phyloP scores from a whole-genome alignment of 1,140 invertebrate species.

The Caenorhabditis tropicalis region DNA sequence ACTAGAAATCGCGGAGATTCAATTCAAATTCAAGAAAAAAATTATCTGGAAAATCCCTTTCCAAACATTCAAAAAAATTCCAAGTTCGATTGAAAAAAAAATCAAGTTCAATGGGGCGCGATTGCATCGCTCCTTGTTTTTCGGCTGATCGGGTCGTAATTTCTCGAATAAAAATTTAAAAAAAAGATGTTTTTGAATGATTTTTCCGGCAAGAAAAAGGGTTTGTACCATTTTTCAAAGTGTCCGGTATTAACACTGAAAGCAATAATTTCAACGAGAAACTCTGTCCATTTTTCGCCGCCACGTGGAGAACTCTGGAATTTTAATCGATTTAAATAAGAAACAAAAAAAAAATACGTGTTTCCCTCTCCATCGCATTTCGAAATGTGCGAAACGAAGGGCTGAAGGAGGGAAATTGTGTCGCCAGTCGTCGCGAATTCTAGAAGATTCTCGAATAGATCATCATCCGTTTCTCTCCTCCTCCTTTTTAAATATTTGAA shows the following conservation, averaged over 20 bases:
- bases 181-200: too few species aligned
- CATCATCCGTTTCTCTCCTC: background rate
- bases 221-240: slow-evolving; percentile 33
- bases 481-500: background rate
- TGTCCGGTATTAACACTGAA: background rate
- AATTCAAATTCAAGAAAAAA: too few species aligned
- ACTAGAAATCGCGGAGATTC: too few species aligned
- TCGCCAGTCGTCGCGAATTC: slow-evolving; percentile 47
- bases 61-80: too few species aligned
- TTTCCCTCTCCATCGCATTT: slow-evolving; percentile 49
- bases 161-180: too few species aligned
- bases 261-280: slow-evolving; percentile 50
- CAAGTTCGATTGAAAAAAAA: too few species aligned
- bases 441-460: slow-evolving; percentile 28
- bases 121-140: too few species aligned
- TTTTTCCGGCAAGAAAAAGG: too few species aligned
- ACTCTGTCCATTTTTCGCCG: slow-evolving; percentile 50
- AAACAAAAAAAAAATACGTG: slow-evolving; percentile 18
- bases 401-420: slow-evolving; percentile 37
- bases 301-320: slow-evolving; percentile 46
- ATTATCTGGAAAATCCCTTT: too few species aligned
- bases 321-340: background rate
- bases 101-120: too few species aligned
- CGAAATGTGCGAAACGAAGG: slow-evolving; percentile 45
- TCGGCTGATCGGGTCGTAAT: too few species aligned